These are phyloP conservation scores for Caenorhabditis briggsae DNA, from an alignment of 1,140 invertebrate species.

Conservation along the genomic window DNA sequence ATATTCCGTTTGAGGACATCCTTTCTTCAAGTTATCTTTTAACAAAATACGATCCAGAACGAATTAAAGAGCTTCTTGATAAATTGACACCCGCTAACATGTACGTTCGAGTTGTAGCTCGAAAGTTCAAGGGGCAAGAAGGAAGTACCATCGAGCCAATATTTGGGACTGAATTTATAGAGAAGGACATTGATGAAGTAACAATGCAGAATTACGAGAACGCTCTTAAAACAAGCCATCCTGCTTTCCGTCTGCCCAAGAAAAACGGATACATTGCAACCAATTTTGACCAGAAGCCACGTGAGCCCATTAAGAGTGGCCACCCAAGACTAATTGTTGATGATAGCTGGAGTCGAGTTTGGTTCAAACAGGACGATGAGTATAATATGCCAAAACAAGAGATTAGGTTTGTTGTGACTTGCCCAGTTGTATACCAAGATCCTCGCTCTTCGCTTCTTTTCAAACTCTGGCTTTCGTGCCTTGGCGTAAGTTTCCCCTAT, in stretches of 20 bases:
- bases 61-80: constrained; percentile 84
- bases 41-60: constrained; percentile 85
- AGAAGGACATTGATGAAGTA: constrained; percentile 82
- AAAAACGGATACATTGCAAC: constrained; percentile 93
- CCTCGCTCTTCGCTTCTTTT: constrained; percentile 87
- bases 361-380: constrained; percentile 95
- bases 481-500: constrained; percentile 45
- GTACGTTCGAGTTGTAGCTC: constrained; percentile 83
- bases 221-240: constrained; percentile 63
- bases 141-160: constrained; percentile 83
- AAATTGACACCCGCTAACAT: constrained; percentile 87
- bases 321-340: constrained; percentile 86
- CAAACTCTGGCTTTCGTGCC: constrained; percentile 84
- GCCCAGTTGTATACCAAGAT: constrained; percentile 88
- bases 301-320: constrained; percentile 78
- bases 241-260: constrained; percentile 84
- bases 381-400: constrained; percentile 90
- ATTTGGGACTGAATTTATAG: constrained; percentile 90
- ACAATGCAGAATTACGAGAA: constrained; percentile 48
- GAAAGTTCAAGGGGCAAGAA: constrained; percentile 82
- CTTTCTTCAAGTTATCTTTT: constrained; percentile 85
- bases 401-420: constrained; percentile 81
- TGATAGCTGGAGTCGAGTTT: constrained; percentile 85
- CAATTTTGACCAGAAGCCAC: constrained; percentile 85
- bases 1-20: constrained; percentile 89